These are phyloP conservation scores for Actenoides hombroni DNA, from an alignment of 2,113 vertebrate species.

Conservation along the genomic window DNA sequence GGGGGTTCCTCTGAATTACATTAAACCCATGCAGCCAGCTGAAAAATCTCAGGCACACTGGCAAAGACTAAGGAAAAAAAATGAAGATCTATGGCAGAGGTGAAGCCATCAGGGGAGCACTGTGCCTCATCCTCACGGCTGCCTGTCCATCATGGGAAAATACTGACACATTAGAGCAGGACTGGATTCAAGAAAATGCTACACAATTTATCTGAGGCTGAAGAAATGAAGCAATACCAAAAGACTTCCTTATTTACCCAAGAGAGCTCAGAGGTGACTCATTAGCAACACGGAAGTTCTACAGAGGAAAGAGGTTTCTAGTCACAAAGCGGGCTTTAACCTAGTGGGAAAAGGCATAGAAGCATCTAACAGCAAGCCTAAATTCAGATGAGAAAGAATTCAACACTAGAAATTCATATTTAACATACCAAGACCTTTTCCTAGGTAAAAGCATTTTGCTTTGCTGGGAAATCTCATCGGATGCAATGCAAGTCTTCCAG, in stretches of 20 bases:
- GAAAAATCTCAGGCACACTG: not conserved
- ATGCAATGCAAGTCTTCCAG: not conserved
- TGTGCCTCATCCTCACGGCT: accelerated
- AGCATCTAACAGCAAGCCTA: not conserved
- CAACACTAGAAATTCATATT: not conserved
- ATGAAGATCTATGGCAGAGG: not conserved
- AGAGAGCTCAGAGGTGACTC: not conserved
- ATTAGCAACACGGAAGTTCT: not conserved
- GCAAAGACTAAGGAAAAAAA: not conserved
- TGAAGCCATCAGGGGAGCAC: not conserved
- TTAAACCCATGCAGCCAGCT: not conserved
- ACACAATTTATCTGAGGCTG: not conserved
- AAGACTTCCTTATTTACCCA: not conserved
- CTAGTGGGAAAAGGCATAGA: not conserved
- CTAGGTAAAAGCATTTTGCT: not conserved
- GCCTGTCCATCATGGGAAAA: not conserved
- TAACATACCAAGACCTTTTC: not conserved
- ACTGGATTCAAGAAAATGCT: not conserved
- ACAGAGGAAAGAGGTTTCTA: not conserved
- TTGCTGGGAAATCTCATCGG: not conserved
- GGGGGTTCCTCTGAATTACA: not conserved
- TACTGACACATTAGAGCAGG: not conserved
- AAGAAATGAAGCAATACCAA: not conserved
- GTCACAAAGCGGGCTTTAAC: not conserved
- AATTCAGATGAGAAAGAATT: not conserved